These are phyloP conservation scores for Lagopus leucura DNA, from an alignment of 2,113 vertebrate genomes.

Conservation along the genomic window DNA sequence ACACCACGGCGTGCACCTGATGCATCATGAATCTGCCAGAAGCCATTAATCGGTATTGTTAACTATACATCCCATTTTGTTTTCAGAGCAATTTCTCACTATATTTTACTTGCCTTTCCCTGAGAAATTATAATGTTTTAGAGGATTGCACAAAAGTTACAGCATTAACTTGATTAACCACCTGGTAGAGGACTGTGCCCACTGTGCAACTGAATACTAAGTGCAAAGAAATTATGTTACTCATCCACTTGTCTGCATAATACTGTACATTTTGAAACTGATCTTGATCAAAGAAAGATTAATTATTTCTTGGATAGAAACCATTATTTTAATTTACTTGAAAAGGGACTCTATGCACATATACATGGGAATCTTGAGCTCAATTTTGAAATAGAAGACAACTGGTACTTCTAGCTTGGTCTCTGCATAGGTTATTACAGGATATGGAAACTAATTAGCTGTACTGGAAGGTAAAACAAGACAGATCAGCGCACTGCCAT, in stretches of 20 bases:
- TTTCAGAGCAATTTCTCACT: conserved; percentile 42
- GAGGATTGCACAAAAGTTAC: conserved; percentile 9
- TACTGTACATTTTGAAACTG: neutral
- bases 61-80: conserved; percentile 25
- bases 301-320: conserved; percentile 1
- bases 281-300: conserved; percentile 1
- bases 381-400: neutral
- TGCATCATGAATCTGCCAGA: neutral
- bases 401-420: conserved; percentile 7
- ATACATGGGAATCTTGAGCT: neutral
- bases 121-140: conserved; percentile 34
- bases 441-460: neutral
- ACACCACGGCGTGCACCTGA: neutral
- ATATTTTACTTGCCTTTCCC: neutral
- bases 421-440: neutral
- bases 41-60: neutral
- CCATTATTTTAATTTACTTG: conserved; percentile 12
- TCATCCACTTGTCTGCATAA: neutral
- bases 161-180: conserved; percentile 56
- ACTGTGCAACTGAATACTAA: conserved; percentile 34
- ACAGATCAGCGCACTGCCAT: neutral
- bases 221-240: conserved; percentile 47
- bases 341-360: neutral
- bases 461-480: neutral
- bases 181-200: conserved; percentile 14